Base-by-base conservation (phyloP, 2,888 invertebrate genomes). In the Amphipyra tragopoginis region DNA sequence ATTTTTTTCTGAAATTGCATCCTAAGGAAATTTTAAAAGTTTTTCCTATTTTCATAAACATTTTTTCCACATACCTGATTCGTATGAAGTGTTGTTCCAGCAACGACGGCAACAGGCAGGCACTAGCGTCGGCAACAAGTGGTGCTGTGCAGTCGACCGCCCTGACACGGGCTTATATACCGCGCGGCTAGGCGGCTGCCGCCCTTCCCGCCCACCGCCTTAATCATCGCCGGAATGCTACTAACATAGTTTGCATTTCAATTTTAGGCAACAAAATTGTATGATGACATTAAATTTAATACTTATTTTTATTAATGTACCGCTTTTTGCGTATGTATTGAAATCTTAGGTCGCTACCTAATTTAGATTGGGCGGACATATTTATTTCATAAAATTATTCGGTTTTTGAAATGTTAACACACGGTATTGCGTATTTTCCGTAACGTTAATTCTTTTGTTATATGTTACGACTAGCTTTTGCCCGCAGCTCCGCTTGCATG, bases 191-290 rank as follows among this genome's bases (percentile, higher is more conserved):
- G 80, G 81, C 77, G 79, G 80, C 81, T 77, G 81, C 85, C 86
- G 83, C 72, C 70, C 52, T 55, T 13, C 86, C 89, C 93, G 89
- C 94, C 92, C 93, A 92, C 90, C 90, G 90, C 86, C 82, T 82
- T 89, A 87, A 88, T 88, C 89, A 84, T 77, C 81, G 62, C 82
- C 71, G 83, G 84, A 84, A 86, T 84, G 82, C 86, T 80, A 83
- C 87, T 92, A 92, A 92, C 88, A 88, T 89, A 89, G 87, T 93
- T 93, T 90, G 88, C 89, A 90, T 90, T 92, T 84, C 87, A 90
- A 92, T 92, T 89, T 90, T 72, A 82, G 83, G 81, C 85, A 89
- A 88, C 85, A 85, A 86, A 88, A 88, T 89, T 88, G 60, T 75
- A 47, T 66, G 64, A 75, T 72, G 47, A 56, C 58, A 63, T 72